Conservation (phyloP, 30 jellyfish, hydroid and myxozoan species). For the Hydractinia echinata region DNA sequence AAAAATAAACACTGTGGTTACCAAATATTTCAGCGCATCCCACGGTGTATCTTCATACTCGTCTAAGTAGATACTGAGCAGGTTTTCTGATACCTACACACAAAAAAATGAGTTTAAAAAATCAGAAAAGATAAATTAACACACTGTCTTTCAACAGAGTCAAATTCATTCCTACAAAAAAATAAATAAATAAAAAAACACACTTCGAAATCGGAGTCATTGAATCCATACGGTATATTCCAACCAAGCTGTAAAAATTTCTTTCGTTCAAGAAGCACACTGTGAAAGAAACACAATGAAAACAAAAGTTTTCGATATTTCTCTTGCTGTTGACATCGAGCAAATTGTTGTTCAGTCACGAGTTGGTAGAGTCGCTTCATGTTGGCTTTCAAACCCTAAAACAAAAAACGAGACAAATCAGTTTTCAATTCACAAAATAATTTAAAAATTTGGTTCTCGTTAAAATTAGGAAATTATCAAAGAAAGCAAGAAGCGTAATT, state of each 20-base stretch:
- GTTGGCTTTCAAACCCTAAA: constrained; percentile 94
- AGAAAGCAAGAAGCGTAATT: too few relatives aligned
- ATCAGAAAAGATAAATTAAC: too few relatives aligned
- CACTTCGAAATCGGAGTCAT: constrained; percentile 98
- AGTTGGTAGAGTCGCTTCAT: constrained; percentile 97
- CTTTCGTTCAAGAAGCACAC: constrained; percentile 87
- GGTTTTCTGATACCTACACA: constrained; percentile 87
- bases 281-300: constrained; percentile 96
- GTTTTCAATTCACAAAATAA: not conserved
- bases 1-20: not conserved
- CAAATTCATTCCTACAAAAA: not conserved
- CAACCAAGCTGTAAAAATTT: constrained; percentile 95
- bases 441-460: not conserved
- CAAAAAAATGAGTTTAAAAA: too few relatives aligned
- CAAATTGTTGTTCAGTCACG: constrained; percentile 85
- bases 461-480: too few relatives aligned
- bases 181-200: not conserved
- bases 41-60: constrained; percentile 96
- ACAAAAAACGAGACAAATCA: constrained; percentile 5
- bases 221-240: constrained; percentile 94
- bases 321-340: constrained; percentile 78
- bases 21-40: constrained; percentile 97
- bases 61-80: constrained; percentile 91
- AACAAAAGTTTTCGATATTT: constrained; percentile 87
- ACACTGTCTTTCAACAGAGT: too few relatives aligned